phyloP scores from a whole-genome alignment of 2,113 vertebrate genomes.

The Hepsetus odoe region DNA sequence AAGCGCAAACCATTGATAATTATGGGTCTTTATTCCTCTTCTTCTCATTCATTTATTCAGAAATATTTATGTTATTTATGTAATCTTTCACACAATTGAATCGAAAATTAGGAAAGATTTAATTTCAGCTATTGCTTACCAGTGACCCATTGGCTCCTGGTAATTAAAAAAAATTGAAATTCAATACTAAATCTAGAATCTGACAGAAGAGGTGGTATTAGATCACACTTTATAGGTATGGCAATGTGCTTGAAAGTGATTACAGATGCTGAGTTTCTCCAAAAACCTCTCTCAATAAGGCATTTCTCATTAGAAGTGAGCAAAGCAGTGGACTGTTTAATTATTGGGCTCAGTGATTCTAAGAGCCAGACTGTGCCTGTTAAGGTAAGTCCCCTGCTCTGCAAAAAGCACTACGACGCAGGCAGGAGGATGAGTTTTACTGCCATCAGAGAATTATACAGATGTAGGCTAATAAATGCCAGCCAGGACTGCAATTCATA shows the following conservation, averaged over 20 bases:
- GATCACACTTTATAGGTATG: slow-evolving; percentile 5
- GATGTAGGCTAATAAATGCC: slow-evolving; percentile 53
- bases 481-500: slow-evolving; percentile 45
- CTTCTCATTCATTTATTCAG: not conserved
- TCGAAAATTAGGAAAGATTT: not conserved
- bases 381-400: slow-evolving; percentile 49
- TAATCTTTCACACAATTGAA: not conserved
- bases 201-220: not conserved
- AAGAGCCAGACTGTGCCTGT: slow-evolving; percentile 39
- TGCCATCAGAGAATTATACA: slow-evolving; percentile 49
- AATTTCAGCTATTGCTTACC: not conserved
- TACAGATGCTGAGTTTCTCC: slow-evolving; percentile 22
- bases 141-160: not conserved
- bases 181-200: not conserved
- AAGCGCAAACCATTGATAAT: not conserved
- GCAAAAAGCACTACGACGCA: slow-evolving; percentile 41
- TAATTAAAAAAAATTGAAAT: slow-evolving; percentile 1
- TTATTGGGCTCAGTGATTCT: slow-evolving; percentile 56
- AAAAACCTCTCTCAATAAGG: slow-evolving; percentile 38
- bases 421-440: slow-evolving; percentile 46
- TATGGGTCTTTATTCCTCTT: not conserved
- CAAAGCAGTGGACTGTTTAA: slow-evolving; percentile 50
- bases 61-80: not conserved
- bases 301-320: slow-evolving; percentile 50
- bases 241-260: slow-evolving; percentile 28